phyloP scores from a whole-genome alignment of 2,888 invertebrate species.

The Nephrocerus scutellatus region DNA sequence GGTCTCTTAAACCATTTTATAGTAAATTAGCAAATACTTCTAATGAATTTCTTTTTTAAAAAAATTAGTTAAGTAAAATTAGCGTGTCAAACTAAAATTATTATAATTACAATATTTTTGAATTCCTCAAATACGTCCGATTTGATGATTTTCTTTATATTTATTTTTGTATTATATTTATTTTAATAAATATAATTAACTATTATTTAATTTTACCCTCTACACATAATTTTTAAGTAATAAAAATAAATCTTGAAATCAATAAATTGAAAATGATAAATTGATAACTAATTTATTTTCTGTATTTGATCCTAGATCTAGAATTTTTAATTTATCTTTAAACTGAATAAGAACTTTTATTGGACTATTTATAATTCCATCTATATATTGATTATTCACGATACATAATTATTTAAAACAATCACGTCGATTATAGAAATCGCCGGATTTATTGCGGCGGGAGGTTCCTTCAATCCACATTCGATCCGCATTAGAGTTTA shows the following conservation, averaged over 20 bases:
- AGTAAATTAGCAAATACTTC: slow-evolving; percentile 58
- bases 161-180: slow-evolving; percentile 46
- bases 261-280: slow-evolving; percentile 57
- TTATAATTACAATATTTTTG: slow-evolving; percentile 55
- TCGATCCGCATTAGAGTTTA: too few species aligned
- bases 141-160: slow-evolving; percentile 50
- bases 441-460: too few species aligned
- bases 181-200: slow-evolving; percentile 52
- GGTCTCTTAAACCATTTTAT: slow-evolving; percentile 64
- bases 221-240: slow-evolving; percentile 35
- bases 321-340: slow-evolving; percentile 50
- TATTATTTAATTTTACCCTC: slow-evolving; percentile 48
- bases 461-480: too few species aligned
- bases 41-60: too few species aligned
- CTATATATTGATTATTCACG: too few species aligned
- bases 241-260: slow-evolving; percentile 29
- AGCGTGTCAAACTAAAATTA: slow-evolving; percentile 64
- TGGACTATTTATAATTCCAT: too few species aligned
- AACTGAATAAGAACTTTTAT: slow-evolving; percentile 56
- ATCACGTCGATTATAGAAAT: too few species aligned
- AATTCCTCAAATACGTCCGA: slow-evolving; percentile 63
- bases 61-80: slow-evolving; percentile 54
- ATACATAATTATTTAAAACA: too few species aligned
- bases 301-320: slow-evolving; percentile 58
- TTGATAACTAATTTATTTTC: slow-evolving; percentile 64